Percentiles rank a stretch among this genome's conserved stretches.
Conservation (phyloP, 2,888 invertebrate species). For the Homarus gammarus region DNA sequence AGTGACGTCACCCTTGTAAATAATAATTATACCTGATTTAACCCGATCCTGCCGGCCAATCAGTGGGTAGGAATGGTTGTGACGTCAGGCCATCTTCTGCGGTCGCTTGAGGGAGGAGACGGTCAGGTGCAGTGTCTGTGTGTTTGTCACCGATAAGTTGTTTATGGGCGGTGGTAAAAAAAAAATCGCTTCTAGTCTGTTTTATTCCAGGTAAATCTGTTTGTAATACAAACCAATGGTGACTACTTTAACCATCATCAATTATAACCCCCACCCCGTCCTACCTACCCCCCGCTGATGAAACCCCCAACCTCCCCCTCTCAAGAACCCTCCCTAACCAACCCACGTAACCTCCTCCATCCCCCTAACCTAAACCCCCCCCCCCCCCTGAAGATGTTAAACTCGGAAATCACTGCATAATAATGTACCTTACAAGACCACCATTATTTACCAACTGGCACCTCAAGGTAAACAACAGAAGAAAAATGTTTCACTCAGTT, state of each 20-base stretch:
- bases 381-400: no score
- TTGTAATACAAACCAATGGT: neutral
- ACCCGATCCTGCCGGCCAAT: neutral
- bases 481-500: no score
- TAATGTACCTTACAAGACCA: no score
- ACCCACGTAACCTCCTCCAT: no score
- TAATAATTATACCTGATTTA: neutral
- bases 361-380: no score
- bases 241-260: no score
- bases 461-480: no score
- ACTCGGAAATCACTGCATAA: no score
- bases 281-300: no score
- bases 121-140: neutral
- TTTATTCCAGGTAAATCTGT: constrained; percentile 4
- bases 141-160: neutral
- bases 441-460: neutral
- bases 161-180: neutral
- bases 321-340: no score
- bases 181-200: constrained; percentile 14
- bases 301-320: no score
- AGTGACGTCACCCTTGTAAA: neutral
- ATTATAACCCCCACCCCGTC: no score
- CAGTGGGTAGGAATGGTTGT: neutral
- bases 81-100: neutral
- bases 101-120: neutral